Base-by-base conservation (phyloP, 2,797 vertebrate genomes). In the Phalanger gymnotis region DNA sequence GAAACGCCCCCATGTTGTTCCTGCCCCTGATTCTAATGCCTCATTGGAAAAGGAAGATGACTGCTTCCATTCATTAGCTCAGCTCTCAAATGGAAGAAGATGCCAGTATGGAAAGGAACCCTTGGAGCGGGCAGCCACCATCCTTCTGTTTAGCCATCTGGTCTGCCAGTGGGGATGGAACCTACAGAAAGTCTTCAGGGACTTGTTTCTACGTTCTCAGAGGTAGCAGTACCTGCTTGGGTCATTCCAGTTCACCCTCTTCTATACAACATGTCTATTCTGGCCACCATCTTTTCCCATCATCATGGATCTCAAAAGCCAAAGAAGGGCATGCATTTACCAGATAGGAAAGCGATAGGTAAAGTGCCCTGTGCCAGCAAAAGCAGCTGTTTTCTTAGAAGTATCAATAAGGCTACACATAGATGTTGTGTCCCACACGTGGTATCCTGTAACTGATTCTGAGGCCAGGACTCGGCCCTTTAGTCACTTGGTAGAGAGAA, bases 401-500 rank as follows among this genome's bases (percentile, higher is more conserved):
- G 0, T 57, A 51, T 56, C 30, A 90, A 55, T 54, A 89, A 94
- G 57, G 53, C 93, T 47, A 51, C 57, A 51, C 89, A n/a, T 91
- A 51, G 9, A 0, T 57, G 92, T 56, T 81, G 16, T 0, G 94
- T 95, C 90, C 91, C 95, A 96, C 90, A 90, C 61, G 81, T 95
- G 73, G 95, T 95, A 81, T 34, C 91, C 56, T 56, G 51, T 58
- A 95, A 94, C 73, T 90, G 90, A 53, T 90, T 92, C 94, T 96
- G 0, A 5, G 91, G 94, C 93, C 93, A 95, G 93, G 40, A 27
- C 40, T 47, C 73, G 47, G 40, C 73, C 40, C 22, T 81, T 81
- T 25, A 97, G 97, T 94, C 93, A 94, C 94, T 97, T 6, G 27
- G 61, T 93, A 56, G 90, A 92, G 57, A 30, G 73, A 90, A 95